Evolutionary conservation across 2,797 vertebrate species (phyloP).

Genomic region (Bradypodion pumilum): DNA sequence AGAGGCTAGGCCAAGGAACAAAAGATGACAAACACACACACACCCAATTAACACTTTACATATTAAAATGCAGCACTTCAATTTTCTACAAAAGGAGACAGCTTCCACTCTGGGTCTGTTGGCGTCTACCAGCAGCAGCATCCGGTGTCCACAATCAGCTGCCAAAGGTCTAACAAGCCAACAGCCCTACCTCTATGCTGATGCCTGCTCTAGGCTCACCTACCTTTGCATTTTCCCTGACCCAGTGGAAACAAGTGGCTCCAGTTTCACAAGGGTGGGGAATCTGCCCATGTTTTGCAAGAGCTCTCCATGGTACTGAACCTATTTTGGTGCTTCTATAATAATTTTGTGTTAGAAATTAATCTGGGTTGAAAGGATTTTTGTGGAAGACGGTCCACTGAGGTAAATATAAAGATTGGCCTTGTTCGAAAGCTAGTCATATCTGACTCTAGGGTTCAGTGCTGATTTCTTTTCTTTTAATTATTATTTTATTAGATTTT

Average conservation of each 20-base stretch:
- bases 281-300: too few relatives aligned
- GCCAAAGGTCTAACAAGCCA: not conserved
- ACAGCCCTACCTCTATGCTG: not conserved
- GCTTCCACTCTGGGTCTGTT: not conserved
- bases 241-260: not conserved
- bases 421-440: too few relatives aligned
- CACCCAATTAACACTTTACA: not conserved
- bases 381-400: too few relatives aligned
- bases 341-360: too few relatives aligned
- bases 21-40: not conserved
- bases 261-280: too few relatives aligned
- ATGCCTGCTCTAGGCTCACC: not conserved
- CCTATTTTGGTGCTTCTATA: too few relatives aligned
- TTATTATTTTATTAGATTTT: too few relatives aligned
- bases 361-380: too few relatives aligned
- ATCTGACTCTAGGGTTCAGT: too few relatives aligned
- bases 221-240: not conserved
- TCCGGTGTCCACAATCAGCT: not conserved
- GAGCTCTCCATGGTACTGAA: too few relatives aligned
- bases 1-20: not conserved
- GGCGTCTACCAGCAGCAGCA: not conserved
- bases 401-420: too few relatives aligned
- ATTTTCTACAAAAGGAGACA: not conserved
- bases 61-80: not conserved
- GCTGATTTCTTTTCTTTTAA: too few relatives aligned